These are phyloP conservation scores for Pseudopleuronectes americanus DNA, from an alignment of 2,797 vertebrate genomes.

Conservation along the genomic window DNA sequence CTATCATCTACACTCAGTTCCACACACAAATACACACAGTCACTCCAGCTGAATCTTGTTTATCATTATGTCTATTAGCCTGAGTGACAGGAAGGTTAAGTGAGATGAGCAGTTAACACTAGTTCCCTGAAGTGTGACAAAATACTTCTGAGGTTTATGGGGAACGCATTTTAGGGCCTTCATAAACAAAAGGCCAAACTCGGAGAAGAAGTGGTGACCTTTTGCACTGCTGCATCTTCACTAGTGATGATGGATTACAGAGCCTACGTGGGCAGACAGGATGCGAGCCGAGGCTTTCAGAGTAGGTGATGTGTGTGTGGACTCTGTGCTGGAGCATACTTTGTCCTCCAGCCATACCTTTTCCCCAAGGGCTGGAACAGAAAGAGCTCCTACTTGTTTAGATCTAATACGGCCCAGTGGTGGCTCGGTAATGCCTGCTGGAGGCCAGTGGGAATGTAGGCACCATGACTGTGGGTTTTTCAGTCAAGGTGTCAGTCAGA, in stretches of 20 bases:
- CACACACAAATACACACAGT: slow-evolving; percentile 1
- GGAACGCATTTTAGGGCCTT: slow-evolving; percentile 24
- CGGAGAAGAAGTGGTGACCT: slow-evolving; percentile 40
- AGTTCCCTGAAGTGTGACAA: slow-evolving; percentile 60
- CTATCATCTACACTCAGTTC: neutral
- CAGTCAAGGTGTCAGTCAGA: slow-evolving; percentile 66
- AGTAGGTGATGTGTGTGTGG: slow-evolving; percentile 35
- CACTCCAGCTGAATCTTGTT: slow-evolving; percentile 30
- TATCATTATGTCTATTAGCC: slow-evolving; percentile 63
- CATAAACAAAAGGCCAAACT: slow-evolving; percentile 58
- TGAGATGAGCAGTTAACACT: slow-evolving; percentile 60
- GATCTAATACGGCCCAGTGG: slow-evolving; percentile 10
- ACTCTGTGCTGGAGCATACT: slow-evolving; percentile 14
- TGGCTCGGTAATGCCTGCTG: slow-evolving; percentile 19
- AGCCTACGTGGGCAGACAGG: slow-evolving; percentile 35
- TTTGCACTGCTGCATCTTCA: slow-evolving; percentile 47
- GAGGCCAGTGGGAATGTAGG: slow-evolving; percentile 17
- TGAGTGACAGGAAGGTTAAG: slow-evolving; percentile 71
- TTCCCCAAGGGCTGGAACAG: slow-evolving; percentile 3
- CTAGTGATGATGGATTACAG: slow-evolving; percentile 63
- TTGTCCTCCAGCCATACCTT: slow-evolving; percentile 5
- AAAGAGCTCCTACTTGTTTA: slow-evolving; percentile 22
- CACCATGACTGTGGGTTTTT: slow-evolving; percentile 53
- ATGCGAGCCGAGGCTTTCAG: slow-evolving; percentile 35
- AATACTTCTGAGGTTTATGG: slow-evolving; percentile 43